Percentiles rank a stretch among this genome's conserved stretches.
These are phyloP conservation scores for Bothrops jararaca DNA, from an alignment of 2,113 vertebrate genomes.

Conservation along the genomic window DNA sequence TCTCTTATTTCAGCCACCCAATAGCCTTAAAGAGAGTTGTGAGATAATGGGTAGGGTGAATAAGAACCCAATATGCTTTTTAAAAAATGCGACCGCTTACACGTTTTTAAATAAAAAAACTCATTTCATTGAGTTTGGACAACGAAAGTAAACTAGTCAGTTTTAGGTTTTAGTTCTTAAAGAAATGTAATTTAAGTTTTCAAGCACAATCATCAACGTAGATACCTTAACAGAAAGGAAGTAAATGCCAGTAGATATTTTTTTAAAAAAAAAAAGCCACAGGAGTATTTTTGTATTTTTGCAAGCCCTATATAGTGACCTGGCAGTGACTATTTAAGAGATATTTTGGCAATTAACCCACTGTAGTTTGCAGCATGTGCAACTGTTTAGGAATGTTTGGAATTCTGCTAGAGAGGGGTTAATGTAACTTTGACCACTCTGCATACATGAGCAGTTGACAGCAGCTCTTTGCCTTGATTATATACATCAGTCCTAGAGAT, in stretches of 20 bases:
- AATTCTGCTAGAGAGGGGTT: conserved; percentile 72
- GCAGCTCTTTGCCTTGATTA: conserved; percentile 56
- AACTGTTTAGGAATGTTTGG: conserved; percentile 71
- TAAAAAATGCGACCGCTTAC: conserved; percentile 1
- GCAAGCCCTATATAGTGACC: conserved; percentile 35
- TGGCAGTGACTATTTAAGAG: conserved; percentile 64
- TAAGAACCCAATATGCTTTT: not conserved
- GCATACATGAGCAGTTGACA: conserved; percentile 54
- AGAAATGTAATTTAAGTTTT: conserved; percentile 17
- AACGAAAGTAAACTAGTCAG: conserved; percentile 26
- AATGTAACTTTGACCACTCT: conserved; percentile 60
- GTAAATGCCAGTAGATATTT: conserved; percentile 35
- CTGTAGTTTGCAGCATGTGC: conserved; percentile 68
- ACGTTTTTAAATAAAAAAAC: not conserved
- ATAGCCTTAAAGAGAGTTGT: not conserved
- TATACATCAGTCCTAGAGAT: conserved; percentile 48
- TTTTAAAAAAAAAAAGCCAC: not conserved
- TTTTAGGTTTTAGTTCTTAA: conserved; percentile 30
- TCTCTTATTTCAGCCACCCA: not conserved
- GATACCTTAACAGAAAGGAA: not conserved
- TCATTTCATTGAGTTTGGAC: conserved; percentile 27
- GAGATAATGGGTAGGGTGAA: not conserved
- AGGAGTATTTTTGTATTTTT: conserved; percentile 17
- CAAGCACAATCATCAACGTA: not conserved
- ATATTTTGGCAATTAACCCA: conserved; percentile 70